A percentile compares a stretch with the other conserved stretches of the same genome.
Evolutionary conservation across 2,888 invertebrate species (phyloP).

Genomic region (Tipula confusa): DNA sequence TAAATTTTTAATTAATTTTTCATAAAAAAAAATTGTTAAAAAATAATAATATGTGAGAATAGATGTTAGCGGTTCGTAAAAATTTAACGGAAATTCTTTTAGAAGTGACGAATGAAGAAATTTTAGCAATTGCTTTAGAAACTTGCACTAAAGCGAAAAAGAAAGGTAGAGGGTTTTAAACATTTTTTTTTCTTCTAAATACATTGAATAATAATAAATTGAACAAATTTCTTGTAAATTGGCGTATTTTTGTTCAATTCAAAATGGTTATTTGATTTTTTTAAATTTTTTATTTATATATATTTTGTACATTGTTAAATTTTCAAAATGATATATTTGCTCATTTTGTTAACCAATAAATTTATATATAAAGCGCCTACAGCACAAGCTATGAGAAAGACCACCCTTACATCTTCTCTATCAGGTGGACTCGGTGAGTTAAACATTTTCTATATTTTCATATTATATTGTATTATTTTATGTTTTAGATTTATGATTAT

Average conservation of each 20-base stretch:
- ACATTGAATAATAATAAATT: not conserved
- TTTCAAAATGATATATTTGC: slow-evolving; percentile 12
- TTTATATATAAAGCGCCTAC: slow-evolving; percentile 49
- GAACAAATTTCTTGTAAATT: slow-evolving; percentile 22
- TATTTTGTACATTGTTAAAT: slow-evolving; percentile 33
- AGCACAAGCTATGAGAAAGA: slow-evolving; percentile 64
- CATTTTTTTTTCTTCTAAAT: not conserved
- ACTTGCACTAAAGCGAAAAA: slow-evolving; percentile 71
- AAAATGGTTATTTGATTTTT: slow-evolving; percentile 27
- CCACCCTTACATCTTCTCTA: slow-evolving; percentile 87
- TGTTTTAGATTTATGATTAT: not conserved
- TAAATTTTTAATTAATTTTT: slow-evolving; percentile 32
- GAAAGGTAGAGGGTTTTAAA: slow-evolving; percentile 68
- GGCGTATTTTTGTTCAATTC: slow-evolving; percentile 15
- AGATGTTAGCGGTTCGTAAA: slow-evolving; percentile 85
- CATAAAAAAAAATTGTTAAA: slow-evolving; percentile 29
- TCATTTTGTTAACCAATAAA: slow-evolving; percentile 35
- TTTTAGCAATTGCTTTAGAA: slow-evolving; percentile 77
- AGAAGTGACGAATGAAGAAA: slow-evolving; percentile 89
- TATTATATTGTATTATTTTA: not conserved
- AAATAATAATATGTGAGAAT: not conserved
- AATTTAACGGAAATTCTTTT: slow-evolving; percentile 90
- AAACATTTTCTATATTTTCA: slow-evolving; percentile 27
- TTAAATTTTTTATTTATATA: slow-evolving; percentile 35
- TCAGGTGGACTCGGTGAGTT: slow-evolving; percentile 88